Evolutionary conservation across 1,140 invertebrate genomes (phyloP).

Genomic region (Rhopalosiphum maidis): DNA sequence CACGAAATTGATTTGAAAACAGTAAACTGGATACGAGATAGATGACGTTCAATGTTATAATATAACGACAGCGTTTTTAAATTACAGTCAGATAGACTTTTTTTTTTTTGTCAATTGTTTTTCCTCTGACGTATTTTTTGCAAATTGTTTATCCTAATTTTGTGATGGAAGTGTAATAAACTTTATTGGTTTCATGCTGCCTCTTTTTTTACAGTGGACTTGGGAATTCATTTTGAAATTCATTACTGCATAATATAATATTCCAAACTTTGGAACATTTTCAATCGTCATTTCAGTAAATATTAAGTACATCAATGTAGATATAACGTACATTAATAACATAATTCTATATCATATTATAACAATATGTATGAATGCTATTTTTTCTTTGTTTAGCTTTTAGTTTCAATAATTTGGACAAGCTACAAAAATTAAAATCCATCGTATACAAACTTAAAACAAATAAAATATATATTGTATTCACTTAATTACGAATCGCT

Average conservation of each 20-base stretch:
- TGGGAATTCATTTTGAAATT: background rate
- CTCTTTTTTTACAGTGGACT: background rate
- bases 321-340: background rate
- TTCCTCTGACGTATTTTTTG: background rate
- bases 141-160: slow-evolving; percentile 8
- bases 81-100: background rate
- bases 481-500: background rate
- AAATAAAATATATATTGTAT: background rate
- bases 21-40: background rate
- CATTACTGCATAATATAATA: background rate
- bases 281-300: background rate
- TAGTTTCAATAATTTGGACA: background rate
- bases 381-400: background rate
- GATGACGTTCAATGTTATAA: background rate
- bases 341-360: background rate
- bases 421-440: background rate
- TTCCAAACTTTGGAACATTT: background rate
- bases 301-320: background rate
- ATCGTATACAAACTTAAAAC: background rate
- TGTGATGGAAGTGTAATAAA: background rate
- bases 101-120: background rate
- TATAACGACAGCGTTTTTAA: background rate
- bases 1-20: background rate
- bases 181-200: background rate
- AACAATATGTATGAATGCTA: background rate